These are phyloP conservation scores for Adineta ricciae DNA, from an alignment of 2,888 invertebrate genomes.

Conservation along the genomic window DNA sequence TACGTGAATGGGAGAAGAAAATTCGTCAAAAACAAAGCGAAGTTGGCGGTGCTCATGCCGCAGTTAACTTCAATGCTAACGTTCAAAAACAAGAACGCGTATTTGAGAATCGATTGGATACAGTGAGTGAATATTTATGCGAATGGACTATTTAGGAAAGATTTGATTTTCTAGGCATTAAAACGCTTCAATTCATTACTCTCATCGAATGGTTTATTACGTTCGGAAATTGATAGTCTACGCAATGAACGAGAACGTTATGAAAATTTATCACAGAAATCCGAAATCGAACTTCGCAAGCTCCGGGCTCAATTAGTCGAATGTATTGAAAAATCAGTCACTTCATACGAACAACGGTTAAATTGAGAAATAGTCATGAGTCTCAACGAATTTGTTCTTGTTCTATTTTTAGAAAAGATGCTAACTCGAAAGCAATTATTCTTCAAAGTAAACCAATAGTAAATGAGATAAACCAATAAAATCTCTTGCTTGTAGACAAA, in stretches of 20 bases:
- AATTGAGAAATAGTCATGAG: not conserved
- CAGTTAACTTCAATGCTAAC: slow-evolving; percentile 42
- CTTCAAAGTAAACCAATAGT: slow-evolving; percentile 17
- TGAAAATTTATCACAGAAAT: slow-evolving; percentile 68
- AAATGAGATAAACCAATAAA: too few relatives aligned
- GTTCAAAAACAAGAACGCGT: slow-evolving; percentile 44
- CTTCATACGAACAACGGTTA: slow-evolving; percentile 59
- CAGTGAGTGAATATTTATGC: slow-evolving; percentile 37
- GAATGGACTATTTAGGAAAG: too few relatives aligned
- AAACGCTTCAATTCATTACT: slow-evolving; percentile 44
- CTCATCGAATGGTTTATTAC: slow-evolving; percentile 51
- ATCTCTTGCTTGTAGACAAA: slow-evolving; percentile 59
- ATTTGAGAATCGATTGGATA: slow-evolving; percentile 46
- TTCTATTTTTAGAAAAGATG: slow-evolving; percentile 48
- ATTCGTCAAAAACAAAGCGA: slow-evolving; percentile 43
- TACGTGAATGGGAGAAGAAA: slow-evolving; percentile 45
- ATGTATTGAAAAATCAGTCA: slow-evolving; percentile 73
- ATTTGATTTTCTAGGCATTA: slow-evolving; percentile 38
- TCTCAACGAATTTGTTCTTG: too few relatives aligned
- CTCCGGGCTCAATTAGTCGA: slow-evolving; percentile 74
- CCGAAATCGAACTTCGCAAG: slow-evolving; percentile 64
- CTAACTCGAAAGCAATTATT: slow-evolving; percentile 59
- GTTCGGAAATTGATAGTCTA: slow-evolving; percentile 70
- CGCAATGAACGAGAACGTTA: slow-evolving; percentile 71
- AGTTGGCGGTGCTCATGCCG: slow-evolving; percentile 46